Base-by-base conservation (phyloP, 1,140 invertebrate genomes). In the Palaemon carinicauda region DNA sequence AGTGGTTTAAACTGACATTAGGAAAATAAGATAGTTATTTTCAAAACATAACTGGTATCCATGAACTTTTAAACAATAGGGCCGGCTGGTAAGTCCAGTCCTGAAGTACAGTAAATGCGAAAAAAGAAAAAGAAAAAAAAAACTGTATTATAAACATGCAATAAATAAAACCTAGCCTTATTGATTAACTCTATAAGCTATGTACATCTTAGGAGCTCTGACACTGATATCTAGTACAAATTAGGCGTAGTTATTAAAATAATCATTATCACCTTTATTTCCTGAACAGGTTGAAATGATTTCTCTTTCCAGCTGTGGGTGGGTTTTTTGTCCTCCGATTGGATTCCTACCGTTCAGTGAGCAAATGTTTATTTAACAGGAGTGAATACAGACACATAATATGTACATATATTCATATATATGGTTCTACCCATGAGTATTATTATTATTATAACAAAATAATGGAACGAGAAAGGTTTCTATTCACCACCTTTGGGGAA, bases 171-270 rank as follows among this genome's bases (percentile, higher is more conserved):
- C 52, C 29, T 82, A 79, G 53, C 60, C 83, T 86, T 86, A 84
- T 10, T 50, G n/a, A 53, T 51, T 41, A 74, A 82, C 51, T 65
- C 77, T 80, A 79, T 73, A 86, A 86, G 83, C 83, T 86, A 86
- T 86, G 29, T 86, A 86, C 83, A 85, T 52, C 27, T 78, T 69
- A 85, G 60, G 65, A 74, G 77, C 77, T 41, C 77, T 86, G 83
- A 86, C 83, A 80, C 75, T 86, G 83, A 73, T 69, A 69, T 54
- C 56, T 75, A 73, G 83, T 19, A 73, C 83, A 86, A 80, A 85
- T 85, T 86, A 86, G 83, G 83, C 83, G 24, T 69, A 69, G 24
- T 54, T 29, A 80, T 54, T 27, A 86, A 80, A 86, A 86, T 53
- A 84, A 84, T 80, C 53, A 60, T 41, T 41, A 27, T 53, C 51